Base-by-base conservation (phyloP, 2,797 vertebrate genomes). In the Toxotes lorentzi region DNA sequence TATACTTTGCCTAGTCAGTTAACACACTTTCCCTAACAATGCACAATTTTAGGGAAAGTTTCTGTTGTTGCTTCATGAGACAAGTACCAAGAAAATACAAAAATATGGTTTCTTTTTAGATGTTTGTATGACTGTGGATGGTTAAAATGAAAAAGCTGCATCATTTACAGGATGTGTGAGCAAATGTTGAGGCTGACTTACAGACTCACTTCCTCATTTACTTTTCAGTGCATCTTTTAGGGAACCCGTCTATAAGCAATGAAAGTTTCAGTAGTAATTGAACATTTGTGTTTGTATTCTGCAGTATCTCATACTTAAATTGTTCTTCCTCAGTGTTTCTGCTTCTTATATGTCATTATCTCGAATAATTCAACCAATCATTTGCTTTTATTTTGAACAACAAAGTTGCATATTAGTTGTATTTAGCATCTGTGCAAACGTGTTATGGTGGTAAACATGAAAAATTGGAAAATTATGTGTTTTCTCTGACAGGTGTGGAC, bases 401-500 rank as follows among this genome's bases (percentile, higher is more conserved):
- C 11, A 50, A 5, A 58, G 12, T 53, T 51, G 13, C 16, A 27
- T 58, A 50, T n/a, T 53, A 11, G 1, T 43, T 62, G 4, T 45
- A 53, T 45, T 41, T 53, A 56, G 16, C 17, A 35, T 75, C 10
- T 56, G 4, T 74, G 19, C 7, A 17, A 50, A 54, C 4, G 2
- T 72, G 0, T 64, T 73, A 12, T 50, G 17, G 12, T 17, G 8
- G 11, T 57, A 45, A 24, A 53, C 7, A 17, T 24, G 0, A 43
- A 41, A 27, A 0, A 38, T 58, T 73, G 24, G 2, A 45, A 68
- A 7, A 64, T 1, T 59, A 0, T 71, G 32, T 82, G 4, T 67
- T 62, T 78, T 73, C 6, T 80, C 12, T 93, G 88, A 73, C 85
- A 98, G 97, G 92, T 98, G 21, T 99, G 98, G 98, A 97, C 97